Base-by-base conservation (phyloP, 1,140 invertebrate species). In the Eumeta japonica region DNA sequence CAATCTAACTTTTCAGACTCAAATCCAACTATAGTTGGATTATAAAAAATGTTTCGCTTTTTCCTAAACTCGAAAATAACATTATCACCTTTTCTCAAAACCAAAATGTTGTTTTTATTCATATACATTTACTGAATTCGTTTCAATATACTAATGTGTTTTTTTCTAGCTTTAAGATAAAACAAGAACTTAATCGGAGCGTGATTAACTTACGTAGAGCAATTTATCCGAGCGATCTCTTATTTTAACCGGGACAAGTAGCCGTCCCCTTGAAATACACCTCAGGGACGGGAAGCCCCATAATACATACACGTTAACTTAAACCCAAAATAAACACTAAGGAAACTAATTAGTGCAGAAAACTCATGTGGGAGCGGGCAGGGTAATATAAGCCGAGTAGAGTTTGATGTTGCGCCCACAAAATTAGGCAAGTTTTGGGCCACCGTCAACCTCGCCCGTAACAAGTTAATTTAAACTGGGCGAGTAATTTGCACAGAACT, bases 401-500 rank as follows among this genome's bases (percentile, higher is more conserved):
- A 73, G 68, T 71, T 71, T 70, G 63, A 73, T 73, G 65, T 73
- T 66, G 59, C 58, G 58, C 61, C 65, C 62, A 58, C 68, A 65
- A 70, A 70, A 70, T 73, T 71, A 73, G 59, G 52, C 57, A 71
- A 68, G 62, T 73, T 70, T 68, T 65, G 61, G 67, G 59, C 65
- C 55, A 57, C 64, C 63, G 62, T 65, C 65, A 58, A 60, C 63
- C 65, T 58, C 58, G 51, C 39, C 58, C 51, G 53, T 62, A 62
- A 70, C 68, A 73, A 70, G 65, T 73, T 73, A 68, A 73, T 73
- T 73, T 73, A 73, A 73, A 73, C 65, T 73, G 62, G 51, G 58
- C 62, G 55, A 66, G 62, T 73, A 62, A 73, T 70, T 70, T 66
- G 60, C 55, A 63, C 59, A 59, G 56, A 63, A 61, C 58, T 58